Base-by-base conservation (phyloP, 2,888 invertebrate genomes). In the Carabus problematicus region DNA sequence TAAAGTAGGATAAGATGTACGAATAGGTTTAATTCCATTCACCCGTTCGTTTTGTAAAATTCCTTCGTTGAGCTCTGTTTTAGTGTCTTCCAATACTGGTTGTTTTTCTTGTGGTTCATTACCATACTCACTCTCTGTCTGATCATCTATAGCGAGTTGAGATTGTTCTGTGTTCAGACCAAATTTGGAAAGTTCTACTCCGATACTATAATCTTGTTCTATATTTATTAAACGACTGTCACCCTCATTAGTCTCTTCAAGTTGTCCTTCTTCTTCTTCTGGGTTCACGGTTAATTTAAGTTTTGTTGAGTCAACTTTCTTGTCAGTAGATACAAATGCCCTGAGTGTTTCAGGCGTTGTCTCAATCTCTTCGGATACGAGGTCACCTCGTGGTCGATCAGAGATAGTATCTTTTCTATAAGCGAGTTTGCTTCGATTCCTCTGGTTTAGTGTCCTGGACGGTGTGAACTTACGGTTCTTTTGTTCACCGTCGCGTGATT, bases 261-360 rank as follows among this genome's bases (percentile, higher is more conserved):
- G 68, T 69, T 29, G 68, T 69, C 60, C 72, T n/a, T 66, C 56
- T 58, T 16, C 70, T 69, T 58, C 71, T 12, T 11, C 56, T 39
- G 52, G 62, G 69, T 3, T 11, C 11, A 68, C 29, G 61, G 70
- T 39, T 68, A 68, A n/a, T n/a, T n/a, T n/a, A 11, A 63, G 18
- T 54, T 59, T 59, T 14, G 67, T 40, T 40, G 11, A 14, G 18
- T 67, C 67, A 45, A 67, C 9, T 45, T 59, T 59, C 16, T 52
- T 45, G 61, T 58, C 68, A 52, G 47, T 68, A 12, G 72, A 71
- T 42, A 71, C 49, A 47, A 71, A 72, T 64, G 49, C 61, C 56
- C 61, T 49, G 40, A 56, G 56, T n/a, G n/a, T n/a, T n/a, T n/a
- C n/a, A 8, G 41, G 1, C 63, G n/a, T 62, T 56, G 56, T 39